Conservation (phyloP, 2,888 invertebrate species). For the Rhabditophanes sp. region DNA sequence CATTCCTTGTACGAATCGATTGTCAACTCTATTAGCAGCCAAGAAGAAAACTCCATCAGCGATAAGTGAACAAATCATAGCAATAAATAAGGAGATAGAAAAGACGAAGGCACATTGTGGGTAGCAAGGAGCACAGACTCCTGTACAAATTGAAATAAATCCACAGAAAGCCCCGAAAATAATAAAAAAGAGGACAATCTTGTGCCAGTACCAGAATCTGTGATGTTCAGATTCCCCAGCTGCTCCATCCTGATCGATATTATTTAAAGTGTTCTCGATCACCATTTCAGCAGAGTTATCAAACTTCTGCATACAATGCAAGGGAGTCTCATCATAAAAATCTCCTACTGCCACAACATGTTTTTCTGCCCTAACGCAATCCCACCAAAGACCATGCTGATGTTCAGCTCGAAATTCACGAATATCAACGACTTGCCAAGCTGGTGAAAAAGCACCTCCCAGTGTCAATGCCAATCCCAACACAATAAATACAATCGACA, state of each 20-base stretch:
- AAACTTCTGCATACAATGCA: conserved; percentile 43
- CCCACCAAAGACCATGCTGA: conserved; percentile 43
- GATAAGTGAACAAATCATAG: conserved; percentile 32
- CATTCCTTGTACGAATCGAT: conserved; percentile 42
- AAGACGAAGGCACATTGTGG: conserved; percentile 34
- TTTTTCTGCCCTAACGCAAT: conserved; percentile 39
- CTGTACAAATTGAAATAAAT: conserved; percentile 36
- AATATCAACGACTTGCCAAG: conserved; percentile 42
- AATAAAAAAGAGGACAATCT: conserved; percentile 41
- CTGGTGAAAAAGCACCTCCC: conserved; percentile 34
- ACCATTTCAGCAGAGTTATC: conserved; percentile 40
- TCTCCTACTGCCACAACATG: conserved; percentile 42
- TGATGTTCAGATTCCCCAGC: conserved; percentile 42
- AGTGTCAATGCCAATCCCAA: conserved; percentile 32
- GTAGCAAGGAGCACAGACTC: conserved; percentile 38
- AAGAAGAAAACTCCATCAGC: conserved; percentile 42
- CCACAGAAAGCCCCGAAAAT: conserved; percentile 32
- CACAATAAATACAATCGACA: conserved; percentile 35
- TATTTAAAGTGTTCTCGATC: conserved; percentile 38
- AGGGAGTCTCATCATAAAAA: conserved; percentile 40
- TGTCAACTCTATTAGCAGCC: conserved; percentile 40
- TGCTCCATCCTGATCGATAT: conserved; percentile 41
- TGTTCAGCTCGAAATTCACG: conserved; percentile 39
- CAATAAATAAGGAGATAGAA: conserved; percentile 35
- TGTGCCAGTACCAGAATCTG: conserved; percentile 41